Evolutionary conservation across 2,797 vertebrate genomes (phyloP).

Genomic region (Florisuga fusca): DNA sequence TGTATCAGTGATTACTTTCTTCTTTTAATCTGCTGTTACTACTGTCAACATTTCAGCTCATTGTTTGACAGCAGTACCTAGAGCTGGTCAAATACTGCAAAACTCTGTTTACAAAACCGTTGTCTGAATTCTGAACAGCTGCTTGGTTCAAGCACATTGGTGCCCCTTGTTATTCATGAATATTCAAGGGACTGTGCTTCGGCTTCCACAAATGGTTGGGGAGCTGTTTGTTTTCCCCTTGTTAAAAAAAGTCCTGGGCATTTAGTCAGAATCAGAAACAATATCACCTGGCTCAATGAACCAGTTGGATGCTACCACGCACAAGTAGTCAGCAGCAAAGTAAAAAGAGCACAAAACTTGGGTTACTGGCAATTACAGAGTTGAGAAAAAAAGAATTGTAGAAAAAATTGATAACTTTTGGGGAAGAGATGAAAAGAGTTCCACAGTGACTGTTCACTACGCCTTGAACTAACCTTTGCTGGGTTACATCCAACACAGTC

Average conservation of each 20-base stretch:
- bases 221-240: neutral
- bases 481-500: neutral
- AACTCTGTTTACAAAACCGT: neutral
- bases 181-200: slow-evolving; percentile 59
- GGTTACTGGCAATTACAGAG: neutral
- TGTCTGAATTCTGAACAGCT: slow-evolving; percentile 47
- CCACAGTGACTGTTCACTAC: neutral
- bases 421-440: neutral
- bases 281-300: neutral
- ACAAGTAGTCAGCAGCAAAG: neutral
- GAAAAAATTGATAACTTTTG: neutral
- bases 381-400: neutral
- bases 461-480: neutral
- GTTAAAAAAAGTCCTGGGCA: neutral
- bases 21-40: neutral
- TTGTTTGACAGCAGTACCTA: slow-evolving; percentile 22
- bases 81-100: slow-evolving; percentile 29
- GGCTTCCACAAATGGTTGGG: slow-evolving; percentile 53
- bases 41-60: neutral
- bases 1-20: neutral
- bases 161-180: slow-evolving; percentile 56
- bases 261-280: neutral
- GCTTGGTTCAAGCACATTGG: slow-evolving; percentile 36
- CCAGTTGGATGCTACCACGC: neutral
- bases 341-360: neutral